Conservation (phyloP, 2,113 vertebrate species). For the Crypturellus undulatus region DNA sequence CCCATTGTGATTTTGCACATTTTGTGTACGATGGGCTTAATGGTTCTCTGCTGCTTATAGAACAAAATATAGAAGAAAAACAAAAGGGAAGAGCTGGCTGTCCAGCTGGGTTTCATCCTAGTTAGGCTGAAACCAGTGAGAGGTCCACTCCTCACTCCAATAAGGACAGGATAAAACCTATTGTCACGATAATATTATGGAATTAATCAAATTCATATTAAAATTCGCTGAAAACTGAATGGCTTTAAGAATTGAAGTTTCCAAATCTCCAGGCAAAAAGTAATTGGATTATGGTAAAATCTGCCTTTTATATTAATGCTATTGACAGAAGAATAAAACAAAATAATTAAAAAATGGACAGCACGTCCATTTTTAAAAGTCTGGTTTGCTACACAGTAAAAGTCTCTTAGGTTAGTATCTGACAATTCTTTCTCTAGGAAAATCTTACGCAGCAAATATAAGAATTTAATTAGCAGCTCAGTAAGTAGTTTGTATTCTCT, state of each 20-base stretch:
- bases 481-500: background rate
- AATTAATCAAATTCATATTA: conserved; percentile 45
- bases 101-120: background rate
- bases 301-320: conserved; percentile 24
- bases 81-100: background rate
- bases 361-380: background rate
- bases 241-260: conserved; percentile 16
- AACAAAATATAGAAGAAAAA: background rate
- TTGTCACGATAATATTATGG: background rate
- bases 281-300: conserved; percentile 27
- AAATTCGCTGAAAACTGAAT: conserved; percentile 51
- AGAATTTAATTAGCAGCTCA: background rate
- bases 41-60: background rate
- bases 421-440: background rate
- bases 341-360: background rate
- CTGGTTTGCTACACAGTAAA: background rate
- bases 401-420: background rate
- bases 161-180: background rate
- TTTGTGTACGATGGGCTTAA: conserved; percentile 34
- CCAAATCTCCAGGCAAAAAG: background rate
- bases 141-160: background rate
- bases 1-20: conserved; percentile 2
- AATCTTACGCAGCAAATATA: background rate
- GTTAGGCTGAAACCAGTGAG: background rate
- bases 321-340: conserved; percentile 48